These are phyloP conservation scores for Nycteola revayana DNA, from an alignment of 2,888 invertebrate species.

Conservation along the genomic window DNA sequence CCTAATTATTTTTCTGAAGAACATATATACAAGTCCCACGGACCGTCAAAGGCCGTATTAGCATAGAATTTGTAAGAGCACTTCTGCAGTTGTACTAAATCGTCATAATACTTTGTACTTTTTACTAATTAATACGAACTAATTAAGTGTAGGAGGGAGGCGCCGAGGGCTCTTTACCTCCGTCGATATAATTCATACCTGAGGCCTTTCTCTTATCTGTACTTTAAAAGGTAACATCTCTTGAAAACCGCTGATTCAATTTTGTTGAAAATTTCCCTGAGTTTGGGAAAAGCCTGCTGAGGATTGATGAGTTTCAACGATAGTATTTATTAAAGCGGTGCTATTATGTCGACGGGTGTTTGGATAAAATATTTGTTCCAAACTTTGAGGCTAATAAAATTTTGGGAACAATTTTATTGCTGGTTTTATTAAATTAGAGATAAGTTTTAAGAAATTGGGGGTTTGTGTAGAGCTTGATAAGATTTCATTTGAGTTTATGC, in stretches of 20 bases:
- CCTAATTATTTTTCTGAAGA: slow-evolving; percentile 12
- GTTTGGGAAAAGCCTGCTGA: slow-evolving; percentile 20
- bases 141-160: slow-evolving; percentile 35
- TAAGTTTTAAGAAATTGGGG: no score
- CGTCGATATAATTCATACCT: slow-evolving; percentile 17
- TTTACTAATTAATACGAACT: slow-evolving; percentile 42
- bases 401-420: background rate
- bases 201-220: slow-evolving; percentile 22
- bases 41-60: slow-evolving; percentile 6
- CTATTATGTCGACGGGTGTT: slow-evolving; percentile 13
- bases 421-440: no score
- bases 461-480: no score
- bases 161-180: slow-evolving; percentile 19
- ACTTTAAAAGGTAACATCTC: slow-evolving; percentile 31
- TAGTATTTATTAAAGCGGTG: slow-evolving; percentile 19
- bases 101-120: slow-evolving; percentile 18
- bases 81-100: slow-evolving; percentile 13
- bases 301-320: slow-evolving; percentile 28
- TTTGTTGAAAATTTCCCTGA: slow-evolving; percentile 27
- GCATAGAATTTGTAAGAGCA: slow-evolving; percentile 11
- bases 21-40: slow-evolving; percentile 6
- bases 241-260: slow-evolving; percentile 32
- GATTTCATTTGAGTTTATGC: no score
- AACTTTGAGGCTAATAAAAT: background rate
- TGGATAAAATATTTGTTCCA: slow-evolving; percentile 10